Base-by-base conservation (phyloP, 2,888 invertebrate species). In the Acronicta psi region DNA sequence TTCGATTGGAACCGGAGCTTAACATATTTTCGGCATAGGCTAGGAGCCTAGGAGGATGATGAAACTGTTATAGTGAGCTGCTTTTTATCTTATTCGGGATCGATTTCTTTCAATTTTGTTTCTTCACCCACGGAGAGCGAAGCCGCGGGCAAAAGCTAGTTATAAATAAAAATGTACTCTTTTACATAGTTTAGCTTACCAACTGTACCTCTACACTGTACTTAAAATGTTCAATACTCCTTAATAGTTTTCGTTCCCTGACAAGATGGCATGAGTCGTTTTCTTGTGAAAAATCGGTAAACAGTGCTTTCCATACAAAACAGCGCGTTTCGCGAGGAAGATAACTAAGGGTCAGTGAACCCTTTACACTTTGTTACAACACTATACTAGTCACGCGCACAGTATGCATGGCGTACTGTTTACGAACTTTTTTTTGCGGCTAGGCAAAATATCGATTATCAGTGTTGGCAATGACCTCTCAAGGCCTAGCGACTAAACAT, bases 381-480 rank as follows among this genome's bases (percentile, higher is more conserved):
- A 51, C 29, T 38, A 17, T 13, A 47, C 71, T 25, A 65, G 66
- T 71, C 53, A 64, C 65, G 65, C 65, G 65, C 51, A 25, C 11
- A 42, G 50, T 42, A 13, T 42, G 31, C 51, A 25, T 37, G 41
- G 70, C 20, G 38, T 54, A 59, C 40, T 70, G 67, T 68, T 53
- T 64, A 70, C 66, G 71, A 70, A 50, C 74, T 71, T 79, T 61
- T 80, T 79, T 77, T 67, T 80, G 66, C 67, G 82, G 70, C 81
- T 88, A 86, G 85, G 80, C 73, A 69, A 85, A 79, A 73, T 88
- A 91, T 91, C 89, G 91, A 90, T 90, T 80, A 79, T 77, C 64
- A 67, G 54, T 56, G 73, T 82, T 80, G 89, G 79, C 86, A 89
- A 89, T 89, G 90, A 90, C 86, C 88, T 73, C 64, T 87, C 89